phyloP scores from a whole-genome alignment of 2,797 vertebrate genomes.

The Zenarchopterus dispar region DNA sequence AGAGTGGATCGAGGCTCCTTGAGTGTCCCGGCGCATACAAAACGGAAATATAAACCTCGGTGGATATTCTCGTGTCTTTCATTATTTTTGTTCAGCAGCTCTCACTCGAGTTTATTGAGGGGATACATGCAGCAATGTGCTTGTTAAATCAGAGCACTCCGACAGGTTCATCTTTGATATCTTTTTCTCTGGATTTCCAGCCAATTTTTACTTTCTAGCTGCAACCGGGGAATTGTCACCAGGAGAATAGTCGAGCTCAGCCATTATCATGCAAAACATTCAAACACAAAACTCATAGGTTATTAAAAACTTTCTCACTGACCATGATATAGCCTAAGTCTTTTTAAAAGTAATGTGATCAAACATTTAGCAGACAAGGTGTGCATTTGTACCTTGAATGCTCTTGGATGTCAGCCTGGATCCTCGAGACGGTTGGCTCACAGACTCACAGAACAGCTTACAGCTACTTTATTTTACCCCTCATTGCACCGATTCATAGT shows the following conservation, averaged over 20 bases:
- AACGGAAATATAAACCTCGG: slow-evolving; percentile 41
- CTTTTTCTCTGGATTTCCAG: slow-evolving; percentile 39
- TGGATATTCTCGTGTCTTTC: slow-evolving; percentile 17
- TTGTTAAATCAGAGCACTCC: slow-evolving; percentile 51
- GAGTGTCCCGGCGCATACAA: slow-evolving; percentile 21
- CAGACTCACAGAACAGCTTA: slow-evolving; percentile 38
- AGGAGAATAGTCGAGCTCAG: too few species aligned
- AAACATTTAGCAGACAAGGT: too few species aligned
- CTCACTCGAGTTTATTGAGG: slow-evolving; percentile 37
- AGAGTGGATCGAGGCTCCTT: slow-evolving; percentile 1
- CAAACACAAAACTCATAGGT: not conserved
- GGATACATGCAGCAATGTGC: slow-evolving; percentile 5
- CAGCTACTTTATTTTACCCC: slow-evolving; percentile 44
- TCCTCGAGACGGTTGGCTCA: slow-evolving; percentile 3
- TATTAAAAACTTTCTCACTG: slow-evolving; percentile 2
- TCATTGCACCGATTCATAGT: slow-evolving; percentile 21
- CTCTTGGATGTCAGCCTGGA: slow-evolving; percentile 15
- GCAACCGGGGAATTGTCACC: slow-evolving; percentile 38
- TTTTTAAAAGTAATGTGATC: too few species aligned
- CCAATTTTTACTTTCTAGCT: slow-evolving; percentile 55
- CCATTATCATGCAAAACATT: slow-evolving; percentile 27
- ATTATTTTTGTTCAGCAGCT: slow-evolving; percentile 36
- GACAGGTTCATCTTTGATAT: slow-evolving; percentile 49
- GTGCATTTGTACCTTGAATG: slow-evolving; percentile 2
- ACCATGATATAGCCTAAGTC: not conserved